Conservation (phyloP, 2,113 vertebrate species). For the Enhydra lutris region DNA sequence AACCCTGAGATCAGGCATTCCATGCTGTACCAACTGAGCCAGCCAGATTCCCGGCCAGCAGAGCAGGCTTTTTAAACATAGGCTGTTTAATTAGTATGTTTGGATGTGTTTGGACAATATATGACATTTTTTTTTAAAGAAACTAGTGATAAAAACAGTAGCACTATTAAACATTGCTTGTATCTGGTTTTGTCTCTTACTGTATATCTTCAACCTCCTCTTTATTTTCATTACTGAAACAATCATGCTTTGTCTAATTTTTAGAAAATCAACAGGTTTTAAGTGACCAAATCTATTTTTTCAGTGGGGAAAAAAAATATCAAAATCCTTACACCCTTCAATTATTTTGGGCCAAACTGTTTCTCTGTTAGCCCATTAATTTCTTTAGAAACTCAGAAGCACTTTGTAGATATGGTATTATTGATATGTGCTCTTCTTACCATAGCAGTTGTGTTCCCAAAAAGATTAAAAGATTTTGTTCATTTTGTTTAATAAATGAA, state of each 20-base stretch:
- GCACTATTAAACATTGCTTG: background rate
- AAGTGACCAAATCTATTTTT: background rate
- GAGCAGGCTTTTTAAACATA: background rate
- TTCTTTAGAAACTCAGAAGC: constrained; percentile 25
- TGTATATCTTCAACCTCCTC: background rate
- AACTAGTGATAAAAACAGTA: background rate
- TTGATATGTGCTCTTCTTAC: background rate
- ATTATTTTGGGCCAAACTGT: constrained; percentile 11
- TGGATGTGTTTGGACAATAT: background rate
- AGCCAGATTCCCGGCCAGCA: background rate
- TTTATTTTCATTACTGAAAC: constrained; percentile 7
- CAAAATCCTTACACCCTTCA: background rate
- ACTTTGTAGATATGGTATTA: background rate
- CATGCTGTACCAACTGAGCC: background rate
- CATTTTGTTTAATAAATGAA: constrained; percentile 10
- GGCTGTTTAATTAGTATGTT: constrained; percentile 1
- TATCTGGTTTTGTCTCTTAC: background rate
- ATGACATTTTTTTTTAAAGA: background rate
- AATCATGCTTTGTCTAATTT: background rate
- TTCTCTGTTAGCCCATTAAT: background rate
- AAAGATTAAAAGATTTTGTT: background rate
- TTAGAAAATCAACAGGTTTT: constrained; percentile 21
- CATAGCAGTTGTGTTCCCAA: background rate
- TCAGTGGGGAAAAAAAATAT: background rate
- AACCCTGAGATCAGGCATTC: background rate